A percentile compares a stretch with the other conserved stretches of the same genome.
Evolutionary conservation across 2,888 invertebrate species (phyloP).

Genomic region (Sesia bembeciformis): DNA sequence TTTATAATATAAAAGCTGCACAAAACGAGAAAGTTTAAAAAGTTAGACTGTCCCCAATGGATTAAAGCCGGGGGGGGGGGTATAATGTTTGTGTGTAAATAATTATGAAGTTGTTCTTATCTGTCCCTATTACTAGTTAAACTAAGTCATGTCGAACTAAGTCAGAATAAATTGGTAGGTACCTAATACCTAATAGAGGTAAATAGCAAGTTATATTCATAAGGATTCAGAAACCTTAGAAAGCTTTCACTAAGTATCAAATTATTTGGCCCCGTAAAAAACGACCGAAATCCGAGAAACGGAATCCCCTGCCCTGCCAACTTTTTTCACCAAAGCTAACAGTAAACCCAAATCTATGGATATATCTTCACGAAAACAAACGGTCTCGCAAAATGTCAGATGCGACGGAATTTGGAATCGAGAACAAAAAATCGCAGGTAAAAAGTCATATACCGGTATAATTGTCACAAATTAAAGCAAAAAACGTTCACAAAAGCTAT

Average conservation of each 20-base stretch:
- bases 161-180: too few relatives aligned
- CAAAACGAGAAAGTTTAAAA: too few relatives aligned
- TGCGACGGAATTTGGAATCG: slow-evolving; percentile 34
- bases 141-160: too few relatives aligned
- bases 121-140: too few relatives aligned
- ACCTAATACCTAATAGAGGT: too few relatives aligned
- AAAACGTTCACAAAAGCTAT: slow-evolving; percentile 68
- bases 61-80: too few relatives aligned
- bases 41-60: too few relatives aligned
- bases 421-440: slow-evolving; percentile 61
- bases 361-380: slow-evolving; percentile 52
- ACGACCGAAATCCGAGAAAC: slow-evolving; percentile 11
- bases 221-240: slow-evolving; percentile 3
- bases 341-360: slow-evolving; percentile 37
- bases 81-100: too few relatives aligned
- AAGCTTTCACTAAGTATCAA: slow-evolving; percentile 10
- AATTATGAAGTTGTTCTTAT: too few relatives aligned
- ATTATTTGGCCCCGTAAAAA: slow-evolving; percentile 9
- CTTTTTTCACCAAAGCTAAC: slow-evolving; percentile 32
- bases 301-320: slow-evolving; percentile 16
- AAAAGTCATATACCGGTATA: slow-evolving; percentile 74
- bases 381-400: slow-evolving; percentile 62
- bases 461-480: slow-evolving; percentile 75
- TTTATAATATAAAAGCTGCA: too few relatives aligned
- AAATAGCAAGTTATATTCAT: too few relatives aligned